Conservation (phyloP, 1,140 invertebrate genomes). For the Drosophila ercepeae region DNA sequence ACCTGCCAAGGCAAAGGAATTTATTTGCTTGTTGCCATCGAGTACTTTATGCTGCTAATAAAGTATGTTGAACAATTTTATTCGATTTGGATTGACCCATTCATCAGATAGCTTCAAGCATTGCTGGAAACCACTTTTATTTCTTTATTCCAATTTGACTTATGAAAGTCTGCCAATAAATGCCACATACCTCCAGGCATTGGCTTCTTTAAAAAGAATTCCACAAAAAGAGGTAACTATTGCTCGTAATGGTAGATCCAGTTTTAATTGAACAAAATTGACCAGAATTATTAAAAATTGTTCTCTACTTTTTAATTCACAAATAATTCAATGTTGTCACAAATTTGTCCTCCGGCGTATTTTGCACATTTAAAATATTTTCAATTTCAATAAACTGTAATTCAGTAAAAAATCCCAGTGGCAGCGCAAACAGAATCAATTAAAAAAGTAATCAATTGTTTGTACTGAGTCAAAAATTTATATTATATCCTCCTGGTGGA, state of each 20-base stretch:
- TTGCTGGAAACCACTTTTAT: too few species aligned
- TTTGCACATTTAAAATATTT: conserved; percentile 8
- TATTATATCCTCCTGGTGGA: conserved; percentile 18
- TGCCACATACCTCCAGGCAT: too few species aligned
- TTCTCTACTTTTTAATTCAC: too few species aligned
- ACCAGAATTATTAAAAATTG: too few species aligned
- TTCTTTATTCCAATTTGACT: too few species aligned
- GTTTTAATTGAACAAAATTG: too few species aligned
- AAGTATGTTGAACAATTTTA: background rate
- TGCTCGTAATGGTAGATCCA: too few species aligned
- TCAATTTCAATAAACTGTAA: background rate
- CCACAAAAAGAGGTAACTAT: too few species aligned
- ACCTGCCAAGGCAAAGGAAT: background rate
- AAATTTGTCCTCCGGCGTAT: background rate
- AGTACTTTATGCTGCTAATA: background rate
- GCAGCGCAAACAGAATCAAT: conserved; percentile 1
- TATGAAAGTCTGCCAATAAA: background rate
- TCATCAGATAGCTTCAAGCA: background rate
- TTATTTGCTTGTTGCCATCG: background rate
- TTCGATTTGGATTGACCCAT: background rate
- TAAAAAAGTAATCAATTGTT: conserved; percentile 29
- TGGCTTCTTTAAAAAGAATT: too few species aligned
- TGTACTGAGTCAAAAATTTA: conserved; percentile 18
- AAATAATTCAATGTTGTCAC: background rate
- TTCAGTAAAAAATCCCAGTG: background rate